These are phyloP conservation scores for Argopecten irradians DNA, from an alignment of 1,140 invertebrate genomes.

Conservation along the genomic window DNA sequence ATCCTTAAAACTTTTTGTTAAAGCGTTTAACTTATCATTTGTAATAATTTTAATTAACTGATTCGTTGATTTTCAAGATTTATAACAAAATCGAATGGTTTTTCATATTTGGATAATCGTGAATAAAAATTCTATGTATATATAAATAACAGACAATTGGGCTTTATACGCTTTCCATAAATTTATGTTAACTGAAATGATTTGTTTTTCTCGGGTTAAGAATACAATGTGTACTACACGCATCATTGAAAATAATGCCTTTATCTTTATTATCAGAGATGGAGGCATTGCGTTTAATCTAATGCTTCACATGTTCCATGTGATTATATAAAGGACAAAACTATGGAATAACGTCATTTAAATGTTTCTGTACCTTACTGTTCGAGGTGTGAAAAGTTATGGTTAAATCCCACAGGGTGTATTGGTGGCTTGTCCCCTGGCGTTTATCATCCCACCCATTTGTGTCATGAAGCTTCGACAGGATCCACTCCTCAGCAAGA, in stretches of 20 bases:
- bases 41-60: background rate
- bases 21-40: background rate
- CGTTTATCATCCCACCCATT: slow-evolving; percentile 89
- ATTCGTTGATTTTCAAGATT: no score
- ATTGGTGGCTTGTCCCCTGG: slow-evolving; percentile 88
- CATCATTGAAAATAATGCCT: no score
- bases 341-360: background rate
- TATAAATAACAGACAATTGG: no score
- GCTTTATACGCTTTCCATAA: no score
- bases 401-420: slow-evolving; percentile 84
- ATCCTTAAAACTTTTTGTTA: background rate
- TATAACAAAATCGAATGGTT: no score
- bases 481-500: slow-evolving; percentile 82
- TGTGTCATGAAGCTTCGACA: slow-evolving; percentile 88
- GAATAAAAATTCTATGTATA: no score
- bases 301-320: background rate
- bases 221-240: no score
- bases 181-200: no score
- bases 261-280: no score
- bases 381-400: background rate
- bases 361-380: background rate
- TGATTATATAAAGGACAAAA: background rate
- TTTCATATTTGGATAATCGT: no score
- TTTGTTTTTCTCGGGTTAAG: no score
- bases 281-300: no score